phyloP scores from a whole-genome alignment of 2,113 vertebrate genomes.

The Acrocephalus kingi region DNA sequence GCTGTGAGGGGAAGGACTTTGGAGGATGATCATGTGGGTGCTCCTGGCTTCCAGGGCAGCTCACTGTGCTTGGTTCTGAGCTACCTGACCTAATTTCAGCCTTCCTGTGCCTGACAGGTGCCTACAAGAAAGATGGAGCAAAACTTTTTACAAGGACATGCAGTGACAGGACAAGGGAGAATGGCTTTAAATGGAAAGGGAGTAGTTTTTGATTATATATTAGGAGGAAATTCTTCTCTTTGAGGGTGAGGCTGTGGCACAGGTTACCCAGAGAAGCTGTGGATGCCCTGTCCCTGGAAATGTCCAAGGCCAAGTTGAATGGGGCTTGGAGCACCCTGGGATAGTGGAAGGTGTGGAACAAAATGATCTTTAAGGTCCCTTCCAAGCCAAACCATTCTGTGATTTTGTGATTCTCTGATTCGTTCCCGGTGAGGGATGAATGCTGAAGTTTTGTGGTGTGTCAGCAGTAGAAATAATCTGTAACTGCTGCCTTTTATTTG shows the following conservation, averaged over 20 bases:
- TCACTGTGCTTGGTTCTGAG: background rate
- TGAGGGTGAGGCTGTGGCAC: background rate
- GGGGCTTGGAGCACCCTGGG: background rate
- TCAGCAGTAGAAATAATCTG: background rate
- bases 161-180: background rate
- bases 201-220: background rate
- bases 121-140: background rate
- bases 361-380: background rate
- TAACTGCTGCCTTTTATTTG: background rate
- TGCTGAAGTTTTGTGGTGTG: background rate
- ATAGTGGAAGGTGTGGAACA: background rate
- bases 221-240: background rate
- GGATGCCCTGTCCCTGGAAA: background rate
- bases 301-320: background rate
- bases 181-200: background rate
- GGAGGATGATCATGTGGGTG: fast-evolving
- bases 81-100: background rate
- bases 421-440: background rate
- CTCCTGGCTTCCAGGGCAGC: background rate
- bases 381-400: background rate
- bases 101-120: background rate
- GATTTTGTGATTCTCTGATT: background rate
- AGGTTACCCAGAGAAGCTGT: background rate
- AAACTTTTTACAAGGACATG: background rate
- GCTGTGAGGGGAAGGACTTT: background rate